Evolutionary conservation across 2,113 vertebrate genomes (phyloP).

Genomic region (Tinamus guttatus): DNA sequence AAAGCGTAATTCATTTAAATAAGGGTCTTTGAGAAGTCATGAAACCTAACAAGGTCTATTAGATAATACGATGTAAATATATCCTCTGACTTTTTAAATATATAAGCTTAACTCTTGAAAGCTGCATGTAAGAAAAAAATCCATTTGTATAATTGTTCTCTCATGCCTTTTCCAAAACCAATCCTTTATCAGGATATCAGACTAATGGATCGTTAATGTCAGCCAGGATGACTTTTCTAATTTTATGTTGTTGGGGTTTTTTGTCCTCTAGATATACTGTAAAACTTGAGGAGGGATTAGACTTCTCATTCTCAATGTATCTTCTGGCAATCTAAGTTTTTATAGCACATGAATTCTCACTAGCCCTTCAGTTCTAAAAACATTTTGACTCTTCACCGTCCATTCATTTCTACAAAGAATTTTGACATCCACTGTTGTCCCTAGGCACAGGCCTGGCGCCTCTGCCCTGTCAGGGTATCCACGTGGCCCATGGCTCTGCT

Average conservation of each 20-base stretch:
- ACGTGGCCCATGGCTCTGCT: background rate
- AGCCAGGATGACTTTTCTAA: background rate
- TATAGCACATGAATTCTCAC: background rate
- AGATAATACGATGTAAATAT: background rate
- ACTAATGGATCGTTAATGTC: background rate
- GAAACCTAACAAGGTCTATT: too few relatives aligned
- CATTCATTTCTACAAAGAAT: background rate
- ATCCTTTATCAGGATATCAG: background rate
- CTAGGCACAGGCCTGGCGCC: background rate
- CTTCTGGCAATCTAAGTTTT: background rate
- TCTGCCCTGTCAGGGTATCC: background rate
- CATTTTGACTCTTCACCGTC: background rate
- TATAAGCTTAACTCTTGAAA: background rate
- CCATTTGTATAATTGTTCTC: background rate
- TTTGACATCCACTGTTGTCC: background rate
- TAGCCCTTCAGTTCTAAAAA: background rate
- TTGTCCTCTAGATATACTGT: background rate
- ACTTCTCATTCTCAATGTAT: background rate
- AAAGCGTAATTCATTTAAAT: too few relatives aligned
- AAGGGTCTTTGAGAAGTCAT: too few relatives aligned
- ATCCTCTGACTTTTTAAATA: background rate
- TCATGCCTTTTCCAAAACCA: background rate
- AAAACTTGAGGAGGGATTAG: fast-evolving
- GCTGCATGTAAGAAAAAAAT: background rate
- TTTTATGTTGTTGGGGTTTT: background rate